A percentile compares a stretch with the other conserved stretches of the same genome.
Evolutionary conservation across 2,113 vertebrate species (phyloP).

Genomic region (Sula dactylatra): DNA sequence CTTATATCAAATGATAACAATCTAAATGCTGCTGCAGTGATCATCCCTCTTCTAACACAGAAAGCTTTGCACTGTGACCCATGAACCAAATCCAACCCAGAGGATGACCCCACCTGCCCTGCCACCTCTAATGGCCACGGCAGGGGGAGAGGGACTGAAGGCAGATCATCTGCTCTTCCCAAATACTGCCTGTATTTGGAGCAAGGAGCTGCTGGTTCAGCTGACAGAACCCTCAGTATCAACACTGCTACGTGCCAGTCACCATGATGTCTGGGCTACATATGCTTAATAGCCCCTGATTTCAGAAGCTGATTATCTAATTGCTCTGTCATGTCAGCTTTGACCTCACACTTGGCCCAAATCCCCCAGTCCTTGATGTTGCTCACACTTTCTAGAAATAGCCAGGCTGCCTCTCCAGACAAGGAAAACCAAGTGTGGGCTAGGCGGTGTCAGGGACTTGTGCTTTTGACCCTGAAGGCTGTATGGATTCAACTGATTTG

Average conservation of each 20-base stretch:
- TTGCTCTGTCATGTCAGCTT: background rate
- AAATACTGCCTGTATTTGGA: background rate
- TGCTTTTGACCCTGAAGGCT: background rate
- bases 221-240: background rate
- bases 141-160: background rate
- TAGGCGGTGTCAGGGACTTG: background rate
- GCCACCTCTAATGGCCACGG: background rate
- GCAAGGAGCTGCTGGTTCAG: background rate
- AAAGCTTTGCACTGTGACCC: background rate
- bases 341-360: background rate
- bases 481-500: background rate
- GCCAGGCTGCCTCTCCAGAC: background rate
- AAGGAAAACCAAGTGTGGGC: accelerated
- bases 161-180: background rate
- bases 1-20: background rate
- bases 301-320: slow-evolving; percentile 26
- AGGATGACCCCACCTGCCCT: background rate
- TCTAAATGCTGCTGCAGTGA: background rate
- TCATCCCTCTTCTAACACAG: background rate
- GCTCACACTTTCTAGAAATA: background rate
- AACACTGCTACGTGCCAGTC: background rate
- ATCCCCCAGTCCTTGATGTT: background rate
- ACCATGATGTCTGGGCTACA: background rate
- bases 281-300: background rate
- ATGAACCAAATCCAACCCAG: background rate